Percentiles rank a stretch among this genome's conserved stretches.
Conservation (phyloP, 2,888 invertebrate genomes). For the Hipparchia semele region DNA sequence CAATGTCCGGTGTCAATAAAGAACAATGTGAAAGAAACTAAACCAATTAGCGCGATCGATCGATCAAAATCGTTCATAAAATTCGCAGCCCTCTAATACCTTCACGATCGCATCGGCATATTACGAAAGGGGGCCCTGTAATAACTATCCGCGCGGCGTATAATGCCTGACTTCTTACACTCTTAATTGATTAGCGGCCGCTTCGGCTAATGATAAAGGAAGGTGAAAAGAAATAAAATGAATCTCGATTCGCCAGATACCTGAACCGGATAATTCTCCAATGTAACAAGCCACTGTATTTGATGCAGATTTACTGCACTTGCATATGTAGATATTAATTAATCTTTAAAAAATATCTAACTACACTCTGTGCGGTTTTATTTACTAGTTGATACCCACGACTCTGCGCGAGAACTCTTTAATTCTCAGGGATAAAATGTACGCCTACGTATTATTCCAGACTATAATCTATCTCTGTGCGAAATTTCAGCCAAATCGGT, state of each 20-base stretch:
- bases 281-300: constrained; percentile 41
- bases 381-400: no score
- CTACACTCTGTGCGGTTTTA: no score
- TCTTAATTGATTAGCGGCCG: constrained; percentile 84
- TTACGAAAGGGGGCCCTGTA: constrained; percentile 75
- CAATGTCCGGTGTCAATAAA: constrained; percentile 18
- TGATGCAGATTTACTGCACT: constrained; percentile 15
- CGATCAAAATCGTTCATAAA: constrained; percentile 74
- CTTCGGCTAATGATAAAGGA: constrained; percentile 82
- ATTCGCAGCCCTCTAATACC: constrained; percentile 78
- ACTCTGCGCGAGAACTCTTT: no score
- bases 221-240: constrained; percentile 82
- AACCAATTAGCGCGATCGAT: constrained; percentile 62
- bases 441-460: no score
- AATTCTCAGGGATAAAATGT: no score
- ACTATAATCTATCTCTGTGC: no score
- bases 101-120: constrained; percentile 80
- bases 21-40: constrained; percentile 29
- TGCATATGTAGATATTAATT: neutral
- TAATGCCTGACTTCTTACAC: constrained; percentile 82
- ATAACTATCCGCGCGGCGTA: constrained; percentile 79
- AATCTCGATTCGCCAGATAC: constrained; percentile 73
- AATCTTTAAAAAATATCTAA: neutral
- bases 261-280: constrained; percentile 60
- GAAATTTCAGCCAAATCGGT: no score